Conservation (phyloP, 2,113 vertebrate species). For the Dipodomys stephensi region DNA sequence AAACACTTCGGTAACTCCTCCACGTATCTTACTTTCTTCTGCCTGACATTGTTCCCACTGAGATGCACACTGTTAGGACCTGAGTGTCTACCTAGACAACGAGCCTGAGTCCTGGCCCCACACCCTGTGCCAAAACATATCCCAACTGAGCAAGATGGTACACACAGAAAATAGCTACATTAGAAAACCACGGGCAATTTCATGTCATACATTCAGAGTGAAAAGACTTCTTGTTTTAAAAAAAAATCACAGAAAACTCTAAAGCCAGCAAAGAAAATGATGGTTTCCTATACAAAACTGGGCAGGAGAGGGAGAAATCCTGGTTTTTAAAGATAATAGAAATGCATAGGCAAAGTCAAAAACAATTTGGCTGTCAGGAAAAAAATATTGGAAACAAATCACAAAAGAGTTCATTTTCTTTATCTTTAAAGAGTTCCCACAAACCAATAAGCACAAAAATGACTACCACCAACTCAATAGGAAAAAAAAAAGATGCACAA, state of each 20-base stretch:
- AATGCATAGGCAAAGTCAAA: conserved; percentile 24
- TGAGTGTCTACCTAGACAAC: neutral
- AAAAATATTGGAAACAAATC: conserved; percentile 28
- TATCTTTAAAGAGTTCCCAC: conserved; percentile 5
- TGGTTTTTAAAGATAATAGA: neutral
- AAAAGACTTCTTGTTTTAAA: neutral
- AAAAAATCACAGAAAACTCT: neutral
- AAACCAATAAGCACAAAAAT: neutral
- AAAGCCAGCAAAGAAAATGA: neutral
- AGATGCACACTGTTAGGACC: neutral
- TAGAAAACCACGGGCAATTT: neutral
- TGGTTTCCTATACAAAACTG: conserved; percentile 2
- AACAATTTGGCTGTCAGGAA: conserved; percentile 15
- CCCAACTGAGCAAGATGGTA: neutral
- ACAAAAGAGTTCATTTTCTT: conserved; percentile 14
- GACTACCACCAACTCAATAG: neutral
- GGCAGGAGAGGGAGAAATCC: too few species aligned
- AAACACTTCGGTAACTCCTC: neutral
- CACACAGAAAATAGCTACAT: neutral
- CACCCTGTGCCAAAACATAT: neutral
- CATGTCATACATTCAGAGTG: neutral
- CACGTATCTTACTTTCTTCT: neutral
- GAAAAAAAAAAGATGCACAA: neutral
- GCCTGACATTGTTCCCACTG: neutral
- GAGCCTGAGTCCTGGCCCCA: neutral